Conservation (phyloP, 2,113 vertebrate species). For the Ciconia boyciana region DNA sequence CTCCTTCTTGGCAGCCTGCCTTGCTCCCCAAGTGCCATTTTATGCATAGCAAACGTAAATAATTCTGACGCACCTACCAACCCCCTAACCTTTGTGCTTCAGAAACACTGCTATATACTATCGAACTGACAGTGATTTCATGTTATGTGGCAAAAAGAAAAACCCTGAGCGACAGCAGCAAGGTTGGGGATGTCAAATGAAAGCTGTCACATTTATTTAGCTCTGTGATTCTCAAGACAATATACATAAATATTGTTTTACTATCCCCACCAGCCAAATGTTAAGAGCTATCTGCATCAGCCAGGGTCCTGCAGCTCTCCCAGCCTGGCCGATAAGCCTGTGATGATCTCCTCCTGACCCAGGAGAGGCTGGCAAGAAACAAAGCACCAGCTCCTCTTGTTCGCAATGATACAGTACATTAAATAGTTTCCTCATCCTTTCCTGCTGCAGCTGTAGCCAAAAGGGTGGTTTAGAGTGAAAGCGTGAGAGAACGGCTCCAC, state of each 20-base stretch:
- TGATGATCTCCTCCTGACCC: background rate
- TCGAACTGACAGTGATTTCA: conserved; percentile 48
- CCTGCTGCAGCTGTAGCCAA: background rate
- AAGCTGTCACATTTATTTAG: conserved; percentile 54
- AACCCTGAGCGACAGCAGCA: conserved; percentile 44
- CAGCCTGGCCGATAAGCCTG: background rate
- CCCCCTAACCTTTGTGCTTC: conserved; percentile 36
- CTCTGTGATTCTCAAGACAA: conserved; percentile 1
- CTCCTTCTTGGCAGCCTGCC: conserved; percentile 4
- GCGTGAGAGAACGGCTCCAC: background rate
- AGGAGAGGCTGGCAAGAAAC: background rate
- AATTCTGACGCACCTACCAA: background rate
- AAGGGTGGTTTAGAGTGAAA: background rate
- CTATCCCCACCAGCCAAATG: background rate
- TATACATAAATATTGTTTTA: conserved; percentile 26
- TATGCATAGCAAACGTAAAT: conserved; percentile 22
- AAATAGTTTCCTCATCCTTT: background rate
- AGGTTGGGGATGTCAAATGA: conserved; percentile 43
- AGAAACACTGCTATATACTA: background rate
- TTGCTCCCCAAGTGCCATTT: background rate
- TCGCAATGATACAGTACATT: background rate
- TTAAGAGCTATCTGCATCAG: background rate
- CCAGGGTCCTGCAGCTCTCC: background rate
- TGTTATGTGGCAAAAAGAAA: conserved; percentile 42
- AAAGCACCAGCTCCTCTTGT: background rate